A percentile compares a stretch with the other conserved stretches of the same genome.
These are phyloP conservation scores for Cyanoliseus patagonus DNA, from an alignment of 2,113 vertebrate genomes.

Conservation along the genomic window DNA sequence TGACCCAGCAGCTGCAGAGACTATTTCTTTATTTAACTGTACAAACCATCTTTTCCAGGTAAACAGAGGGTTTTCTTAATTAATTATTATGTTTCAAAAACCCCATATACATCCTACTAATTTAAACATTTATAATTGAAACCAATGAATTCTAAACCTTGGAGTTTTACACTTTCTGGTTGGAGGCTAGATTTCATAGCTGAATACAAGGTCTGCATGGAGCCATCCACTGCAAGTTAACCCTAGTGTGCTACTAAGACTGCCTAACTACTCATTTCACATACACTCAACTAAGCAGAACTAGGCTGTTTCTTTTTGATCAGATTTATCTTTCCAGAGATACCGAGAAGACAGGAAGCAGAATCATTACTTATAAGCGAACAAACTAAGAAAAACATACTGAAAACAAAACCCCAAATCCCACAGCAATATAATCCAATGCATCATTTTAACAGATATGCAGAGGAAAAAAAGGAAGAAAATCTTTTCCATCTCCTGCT, in stretches of 20 bases:
- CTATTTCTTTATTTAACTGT: background rate
- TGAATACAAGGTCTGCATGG: background rate
- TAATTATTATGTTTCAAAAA: background rate
- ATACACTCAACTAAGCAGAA: background rate
- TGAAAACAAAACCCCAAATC: background rate
- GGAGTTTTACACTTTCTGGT: background rate
- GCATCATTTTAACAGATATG: background rate
- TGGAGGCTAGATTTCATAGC: background rate
- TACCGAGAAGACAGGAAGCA: background rate
- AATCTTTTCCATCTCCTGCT: background rate
- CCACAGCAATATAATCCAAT: background rate
- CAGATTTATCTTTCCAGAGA: background rate
- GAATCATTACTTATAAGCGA: background rate
- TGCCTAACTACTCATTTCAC: background rate
- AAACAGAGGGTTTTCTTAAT: background rate
- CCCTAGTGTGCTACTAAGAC: rapidly evolving
- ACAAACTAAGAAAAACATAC: background rate
- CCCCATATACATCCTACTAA: background rate
- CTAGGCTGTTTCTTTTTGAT: background rate
- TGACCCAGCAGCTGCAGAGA: background rate
- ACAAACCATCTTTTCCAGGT: background rate
- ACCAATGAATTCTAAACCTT: background rate
- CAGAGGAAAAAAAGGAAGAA: background rate
- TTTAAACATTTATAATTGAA: background rate
- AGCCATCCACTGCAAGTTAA: background rate